A percentile compares a stretch with the other conserved stretches of the same genome.
Conservation (phyloP, 64 coral and sea anemone species). For the Montipora capricornis region DNA sequence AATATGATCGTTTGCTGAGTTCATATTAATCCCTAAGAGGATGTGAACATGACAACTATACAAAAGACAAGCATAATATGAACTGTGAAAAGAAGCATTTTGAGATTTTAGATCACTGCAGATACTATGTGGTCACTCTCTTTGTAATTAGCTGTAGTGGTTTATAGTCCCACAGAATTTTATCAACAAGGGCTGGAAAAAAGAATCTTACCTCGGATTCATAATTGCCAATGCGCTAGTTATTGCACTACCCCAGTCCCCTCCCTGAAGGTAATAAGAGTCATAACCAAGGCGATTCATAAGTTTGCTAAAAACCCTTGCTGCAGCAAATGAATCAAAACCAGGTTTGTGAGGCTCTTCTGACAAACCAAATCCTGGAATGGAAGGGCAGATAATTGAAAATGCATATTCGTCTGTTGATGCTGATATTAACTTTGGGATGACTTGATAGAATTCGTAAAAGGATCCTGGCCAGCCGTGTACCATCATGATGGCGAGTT, state of each 20-base stretch:
- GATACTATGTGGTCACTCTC: too few species aligned
- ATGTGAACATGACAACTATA: too few species aligned
- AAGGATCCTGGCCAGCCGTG: conserved; percentile 99
- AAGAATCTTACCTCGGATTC: conserved; percentile 66
- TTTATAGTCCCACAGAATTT: too few species aligned
- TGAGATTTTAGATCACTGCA: too few species aligned
- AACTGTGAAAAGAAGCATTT: not conserved
- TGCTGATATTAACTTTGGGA: conserved; percentile 61
- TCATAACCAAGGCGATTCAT: conserved; percentile 80
- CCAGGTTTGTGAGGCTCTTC: conserved; percentile 89
- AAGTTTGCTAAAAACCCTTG: conserved; percentile 82
- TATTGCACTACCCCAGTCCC: conserved; percentile 88
- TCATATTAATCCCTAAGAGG: too few species aligned
- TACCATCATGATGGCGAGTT: conserved; percentile 89
- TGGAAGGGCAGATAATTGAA: conserved; percentile 91
- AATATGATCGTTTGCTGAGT: too few species aligned
- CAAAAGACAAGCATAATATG: too few species aligned
- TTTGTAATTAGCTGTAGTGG: too few species aligned
- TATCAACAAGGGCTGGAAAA: too few species aligned
- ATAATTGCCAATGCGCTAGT: conserved; percentile 73
- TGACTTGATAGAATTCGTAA: conserved; percentile 91
- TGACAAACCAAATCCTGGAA: conserved; percentile 92
- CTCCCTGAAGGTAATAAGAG: conserved; percentile 91
- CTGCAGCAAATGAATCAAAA: conserved; percentile 45
- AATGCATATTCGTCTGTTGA: conserved; percentile 67